phyloP scores from a whole-genome alignment of 2,797 vertebrate species.

The Vultur gryphus region DNA sequence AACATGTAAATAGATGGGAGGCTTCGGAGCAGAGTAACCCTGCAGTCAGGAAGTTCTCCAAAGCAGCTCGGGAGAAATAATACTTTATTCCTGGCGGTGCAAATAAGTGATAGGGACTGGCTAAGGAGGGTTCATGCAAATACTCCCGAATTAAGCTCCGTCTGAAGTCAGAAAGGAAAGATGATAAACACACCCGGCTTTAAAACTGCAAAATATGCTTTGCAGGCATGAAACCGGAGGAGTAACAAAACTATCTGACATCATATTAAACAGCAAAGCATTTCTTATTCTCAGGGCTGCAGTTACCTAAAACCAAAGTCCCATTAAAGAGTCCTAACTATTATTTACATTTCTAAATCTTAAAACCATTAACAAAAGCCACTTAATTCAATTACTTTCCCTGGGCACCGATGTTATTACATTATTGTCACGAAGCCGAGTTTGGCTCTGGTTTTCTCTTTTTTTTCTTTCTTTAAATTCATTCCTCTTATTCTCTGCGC shows the following conservation, averaged over 20 bases:
- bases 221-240: conserved; percentile 66
- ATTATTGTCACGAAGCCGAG: conserved; percentile 5
- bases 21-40: conserved; percentile 12
- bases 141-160: conserved; percentile 68
- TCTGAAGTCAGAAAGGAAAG: conserved; percentile 71
- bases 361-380: conserved; percentile 83
- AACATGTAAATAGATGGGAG: conserved; percentile 58
- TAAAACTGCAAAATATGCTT: conserved; percentile 71
- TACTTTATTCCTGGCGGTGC: conserved; percentile 61
- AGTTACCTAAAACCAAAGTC: conserved; percentile 70
- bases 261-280: conserved; percentile 61
- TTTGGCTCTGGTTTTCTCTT: background rate
- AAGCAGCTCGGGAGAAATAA: conserved; percentile 67
- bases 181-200: conserved; percentile 70
- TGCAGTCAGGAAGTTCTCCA: conserved; percentile 51
- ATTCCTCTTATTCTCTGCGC: background rate
- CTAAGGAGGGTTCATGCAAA: conserved; percentile 74
- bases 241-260: conserved; percentile 69
- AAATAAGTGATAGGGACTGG: conserved; percentile 63
- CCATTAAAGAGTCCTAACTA: conserved; percentile 74
- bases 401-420: conserved; percentile 26
- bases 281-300: conserved; percentile 50
- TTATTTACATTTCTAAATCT: conserved; percentile 82
- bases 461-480: conserved; percentile 11
- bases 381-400: conserved; percentile 84